These are phyloP conservation scores for Hylaea fasciaria DNA, from an alignment of 2,888 invertebrate species.

Conservation along the genomic window DNA sequence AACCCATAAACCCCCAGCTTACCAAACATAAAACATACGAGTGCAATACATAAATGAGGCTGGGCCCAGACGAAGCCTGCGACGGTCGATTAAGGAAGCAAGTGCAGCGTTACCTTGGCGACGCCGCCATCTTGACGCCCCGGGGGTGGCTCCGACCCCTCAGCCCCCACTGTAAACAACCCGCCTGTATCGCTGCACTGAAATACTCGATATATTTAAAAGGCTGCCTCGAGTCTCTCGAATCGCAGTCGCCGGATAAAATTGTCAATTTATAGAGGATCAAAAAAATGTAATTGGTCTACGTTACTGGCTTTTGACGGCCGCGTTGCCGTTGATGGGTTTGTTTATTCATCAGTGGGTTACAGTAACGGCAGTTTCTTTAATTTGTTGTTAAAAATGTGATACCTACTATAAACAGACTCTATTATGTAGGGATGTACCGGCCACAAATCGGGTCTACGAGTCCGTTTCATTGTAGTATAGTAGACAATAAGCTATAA, in stretches of 20 bases:
- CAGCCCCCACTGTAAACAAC: conserved; percentile 77
- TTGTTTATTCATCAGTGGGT: conserved; percentile 10
- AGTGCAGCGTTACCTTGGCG: conserved; percentile 82
- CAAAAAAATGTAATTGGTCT: conserved; percentile 59
- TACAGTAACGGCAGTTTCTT: too few species aligned
- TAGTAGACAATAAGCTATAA: too few species aligned
- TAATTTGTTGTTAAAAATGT: too few species aligned
- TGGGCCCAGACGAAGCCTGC: conserved; percentile 66
- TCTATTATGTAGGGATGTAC: too few species aligned
- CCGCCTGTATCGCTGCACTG: conserved; percentile 81
- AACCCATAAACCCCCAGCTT: not conserved
- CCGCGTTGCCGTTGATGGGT: conserved; percentile 38
- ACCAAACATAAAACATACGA: conserved; percentile 63
- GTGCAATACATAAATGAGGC: conserved; percentile 81
- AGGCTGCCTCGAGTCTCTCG: conserved; percentile 65
- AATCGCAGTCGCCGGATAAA: conserved; percentile 65
- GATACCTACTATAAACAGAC: too few species aligned
- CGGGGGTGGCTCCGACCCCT: conserved; percentile 49
- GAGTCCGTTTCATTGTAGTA: too few species aligned
- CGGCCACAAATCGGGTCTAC: too few species aligned
- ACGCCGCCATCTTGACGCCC: conserved; percentile 82
- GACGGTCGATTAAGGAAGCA: conserved; percentile 85
- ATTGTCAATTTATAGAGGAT: conserved; percentile 71
- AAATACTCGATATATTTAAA: conserved; percentile 83
- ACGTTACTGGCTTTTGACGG: conserved; percentile 47